A percentile compares a stretch with the other conserved stretches of the same genome.
Conservation (phyloP, 2,888 invertebrate species). For the Cheilosia scutellata region DNA sequence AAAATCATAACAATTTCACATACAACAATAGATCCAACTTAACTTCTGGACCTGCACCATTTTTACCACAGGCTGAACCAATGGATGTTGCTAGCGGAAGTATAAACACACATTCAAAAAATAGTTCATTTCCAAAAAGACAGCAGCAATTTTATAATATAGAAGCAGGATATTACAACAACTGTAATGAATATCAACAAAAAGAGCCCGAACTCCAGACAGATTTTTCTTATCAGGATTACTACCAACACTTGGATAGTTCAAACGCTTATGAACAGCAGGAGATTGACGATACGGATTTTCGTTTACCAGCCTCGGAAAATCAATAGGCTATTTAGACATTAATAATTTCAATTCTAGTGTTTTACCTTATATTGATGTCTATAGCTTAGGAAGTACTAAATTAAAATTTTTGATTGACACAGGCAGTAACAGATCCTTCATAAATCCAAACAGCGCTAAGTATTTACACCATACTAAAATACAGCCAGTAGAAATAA, state of each 20-base stretch:
- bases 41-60: not conserved
- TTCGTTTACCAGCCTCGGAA: constrained; percentile 12
- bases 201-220: not conserved
- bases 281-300: not conserved
- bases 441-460: constrained; percentile 48
- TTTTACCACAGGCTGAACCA: not conserved
- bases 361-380: not conserved
- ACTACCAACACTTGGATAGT: no score
- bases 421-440: constrained; percentile 17
- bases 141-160: not conserved
- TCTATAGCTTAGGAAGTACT: not conserved
- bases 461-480: not conserved
- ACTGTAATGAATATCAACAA: not conserved
- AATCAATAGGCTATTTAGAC: constrained; percentile 65
- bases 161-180: not conserved
- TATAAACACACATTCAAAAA: not conserved
- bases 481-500: not conserved
- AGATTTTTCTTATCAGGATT: not conserved
- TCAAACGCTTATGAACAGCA: not conserved
- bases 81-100: not conserved
- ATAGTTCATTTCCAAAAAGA: not conserved
- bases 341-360: constrained; percentile 15
- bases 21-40: not conserved
- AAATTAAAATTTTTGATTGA: not conserved
- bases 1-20: not conserved